Base-by-base conservation (phyloP, 2,797 vertebrate genomes). In the Lutjanus campechanus region DNA sequence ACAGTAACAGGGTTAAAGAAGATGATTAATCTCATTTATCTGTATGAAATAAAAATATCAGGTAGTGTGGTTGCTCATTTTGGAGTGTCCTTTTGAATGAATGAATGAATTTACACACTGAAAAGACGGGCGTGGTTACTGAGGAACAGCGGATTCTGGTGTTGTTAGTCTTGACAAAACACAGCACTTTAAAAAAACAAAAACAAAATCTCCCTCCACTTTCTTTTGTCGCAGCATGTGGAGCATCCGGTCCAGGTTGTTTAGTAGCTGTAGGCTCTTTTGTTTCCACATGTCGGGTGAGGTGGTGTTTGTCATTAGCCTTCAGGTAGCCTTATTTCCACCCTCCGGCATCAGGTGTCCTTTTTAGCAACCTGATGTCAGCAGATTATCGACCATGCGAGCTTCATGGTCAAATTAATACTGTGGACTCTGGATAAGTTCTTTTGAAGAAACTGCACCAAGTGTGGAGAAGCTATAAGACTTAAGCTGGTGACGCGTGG, bases 321-420 rank as follows among this genome's bases (percentile, higher is more conserved):
- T 81, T 82, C 79, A 74, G 25, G 74, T 79, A 82, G 84, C 84
- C 83, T 88, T 86, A 81, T 69, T 67, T 78, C 61, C 61, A 73
- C 67, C 68, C 62, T 55, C 60, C 49, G 61, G 16, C 50, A 65
- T 76, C 76, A 47, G 20, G 72, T 56, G 10, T 60, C 17, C 36
- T 61, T 76, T 72, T 79, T 51, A 54, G 46, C 58, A 64, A 19
- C 64, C 49, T 73, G 40, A 51, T 43, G 63, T 55, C 17, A 1
- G 46, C 63, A 65, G 67, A 50, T 50, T 13, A 36, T 72, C 8
- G 29, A 60, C n/a, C 50, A 11, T 2, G 6, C 29, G 13, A 43
- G 43, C 7, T 78, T 8, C 5, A 50, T 40, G 43, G 47, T 44
- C 44, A 25, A 1, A 54, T 65, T 0, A 44, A 46, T 61, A 10